Percentiles rank a stretch among this genome's conserved stretches.
phyloP scores from a whole-genome alignment of 2,888 invertebrate genomes.

The Microchrysa polita region DNA sequence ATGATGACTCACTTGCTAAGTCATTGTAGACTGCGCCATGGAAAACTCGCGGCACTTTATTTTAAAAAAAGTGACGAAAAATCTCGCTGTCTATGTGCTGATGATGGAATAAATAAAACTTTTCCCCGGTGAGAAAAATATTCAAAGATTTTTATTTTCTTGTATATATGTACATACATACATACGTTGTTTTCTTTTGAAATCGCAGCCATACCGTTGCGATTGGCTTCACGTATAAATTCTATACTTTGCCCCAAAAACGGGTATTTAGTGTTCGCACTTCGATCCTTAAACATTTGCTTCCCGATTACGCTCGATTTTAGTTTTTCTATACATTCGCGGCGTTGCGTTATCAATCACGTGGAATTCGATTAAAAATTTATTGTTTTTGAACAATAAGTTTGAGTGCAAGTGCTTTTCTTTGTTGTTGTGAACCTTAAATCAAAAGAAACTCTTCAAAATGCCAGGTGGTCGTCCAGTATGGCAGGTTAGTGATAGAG shows the following conservation, averaged over 20 bases:
- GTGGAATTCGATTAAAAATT: background rate
- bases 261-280: constrained; percentile 38
- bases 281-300: constrained; percentile 29
- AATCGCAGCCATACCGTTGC: constrained; percentile 13
- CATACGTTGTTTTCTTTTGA: constrained; percentile 26
- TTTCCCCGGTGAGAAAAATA: constrained; percentile 41
- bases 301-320: background rate
- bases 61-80: background rate
- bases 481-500: constrained; percentile 43
- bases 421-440: too few relatives aligned
- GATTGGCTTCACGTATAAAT: constrained; percentile 34
- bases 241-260: constrained; percentile 38
- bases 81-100: constrained; percentile 25
- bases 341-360: background rate
- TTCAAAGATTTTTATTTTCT: constrained; percentile 14
- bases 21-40: background rate
- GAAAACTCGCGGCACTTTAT: background rate
- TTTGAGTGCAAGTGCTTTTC: constrained; percentile 16
- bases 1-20: constrained; percentile 19
- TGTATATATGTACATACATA: too few relatives aligned
- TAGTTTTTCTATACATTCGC: background rate
- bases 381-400: background rate
- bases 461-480: constrained; percentile 46
- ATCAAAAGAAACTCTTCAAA: constrained; percentile 30
- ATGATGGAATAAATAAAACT: constrained; percentile 36